Conservation (phyloP, 1,140 invertebrate genomes). For the Drosophila albomicans region DNA sequence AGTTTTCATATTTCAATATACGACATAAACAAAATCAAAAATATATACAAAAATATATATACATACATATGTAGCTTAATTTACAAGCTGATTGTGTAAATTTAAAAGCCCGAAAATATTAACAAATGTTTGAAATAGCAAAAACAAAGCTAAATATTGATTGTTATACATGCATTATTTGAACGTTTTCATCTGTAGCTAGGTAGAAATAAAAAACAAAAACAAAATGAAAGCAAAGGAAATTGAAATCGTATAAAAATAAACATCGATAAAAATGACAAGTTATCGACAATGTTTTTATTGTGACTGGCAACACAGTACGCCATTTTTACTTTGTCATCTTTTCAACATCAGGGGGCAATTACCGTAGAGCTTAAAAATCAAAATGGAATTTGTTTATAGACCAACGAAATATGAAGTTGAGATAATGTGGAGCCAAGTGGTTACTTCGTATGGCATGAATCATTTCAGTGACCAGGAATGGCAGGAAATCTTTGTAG, state of each 20-base stretch:
- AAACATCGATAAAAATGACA: constrained; percentile 28
- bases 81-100: constrained; percentile 50
- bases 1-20: constrained; percentile 67
- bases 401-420: not conserved
- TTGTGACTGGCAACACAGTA: too few species aligned
- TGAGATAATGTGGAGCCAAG: constrained; percentile 7
- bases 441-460: not conserved
- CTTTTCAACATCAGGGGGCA: too few species aligned
- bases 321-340: too few species aligned
- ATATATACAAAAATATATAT: constrained; percentile 28
- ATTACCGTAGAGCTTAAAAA: too few species aligned
- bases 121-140: constrained; percentile 55
- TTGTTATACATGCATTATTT: constrained; percentile 62
- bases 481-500: constrained; percentile 18
- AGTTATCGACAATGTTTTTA: not conserved
- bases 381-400: not conserved
- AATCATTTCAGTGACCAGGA: not conserved
- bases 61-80: not conserved
- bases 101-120: constrained; percentile 53
- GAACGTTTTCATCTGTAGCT: constrained; percentile 78
- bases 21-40: constrained; percentile 31
- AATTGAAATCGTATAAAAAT: constrained; percentile 72
- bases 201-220: constrained; percentile 41
- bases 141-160: constrained; percentile 45
- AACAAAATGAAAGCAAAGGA: constrained; percentile 48